Evolutionary conservation across 1,140 invertebrate genomes (phyloP).

Genomic region (Papilio polyxenes): DNA sequence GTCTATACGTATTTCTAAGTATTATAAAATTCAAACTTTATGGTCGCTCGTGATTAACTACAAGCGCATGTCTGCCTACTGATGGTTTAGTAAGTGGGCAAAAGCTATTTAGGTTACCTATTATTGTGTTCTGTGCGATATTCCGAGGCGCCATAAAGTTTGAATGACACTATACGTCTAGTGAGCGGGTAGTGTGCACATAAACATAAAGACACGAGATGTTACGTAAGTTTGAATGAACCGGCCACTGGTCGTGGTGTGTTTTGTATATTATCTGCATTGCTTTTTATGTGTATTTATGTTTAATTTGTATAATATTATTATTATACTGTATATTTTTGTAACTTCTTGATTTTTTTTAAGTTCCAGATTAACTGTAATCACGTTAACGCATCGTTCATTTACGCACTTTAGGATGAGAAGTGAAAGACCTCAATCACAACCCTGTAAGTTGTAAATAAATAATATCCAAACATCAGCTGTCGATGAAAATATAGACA

Average conservation of each 20-base stretch:
- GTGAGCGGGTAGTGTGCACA: background rate
- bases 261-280: background rate
- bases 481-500: too few relatives aligned
- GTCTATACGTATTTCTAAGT: background rate
- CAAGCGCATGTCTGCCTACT: background rate
- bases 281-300: constrained; percentile 14
- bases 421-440: too few relatives aligned
- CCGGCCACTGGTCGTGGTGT: constrained; percentile 8
- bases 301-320: background rate
- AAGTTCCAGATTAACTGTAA: too few relatives aligned
- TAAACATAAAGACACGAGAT: constrained; percentile 7
- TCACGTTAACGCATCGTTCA: too few relatives aligned
- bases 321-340: background rate
- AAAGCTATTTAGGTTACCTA: background rate
- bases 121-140: background rate
- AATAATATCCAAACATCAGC: too few relatives aligned
- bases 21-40: background rate
- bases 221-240: constrained; percentile 22
- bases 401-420: too few relatives aligned
- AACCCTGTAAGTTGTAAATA: too few relatives aligned
- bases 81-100: background rate
- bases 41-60: background rate
- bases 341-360: too few relatives aligned
- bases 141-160: background rate
- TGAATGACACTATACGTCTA: background rate